Base-by-base conservation (phyloP, 1,140 invertebrate genomes). In the Teleopsis dalmanni region DNA sequence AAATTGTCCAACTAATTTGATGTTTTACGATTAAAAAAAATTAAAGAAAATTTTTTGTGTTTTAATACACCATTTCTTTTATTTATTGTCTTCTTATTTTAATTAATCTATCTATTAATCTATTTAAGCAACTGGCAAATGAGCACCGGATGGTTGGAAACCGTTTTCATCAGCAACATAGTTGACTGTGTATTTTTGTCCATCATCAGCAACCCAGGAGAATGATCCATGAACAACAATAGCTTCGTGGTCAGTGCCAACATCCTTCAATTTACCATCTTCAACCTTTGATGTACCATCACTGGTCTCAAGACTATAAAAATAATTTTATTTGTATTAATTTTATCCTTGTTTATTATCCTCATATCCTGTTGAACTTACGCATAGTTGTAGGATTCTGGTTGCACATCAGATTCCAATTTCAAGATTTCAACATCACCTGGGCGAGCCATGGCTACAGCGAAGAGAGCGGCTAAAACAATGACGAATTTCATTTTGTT, bases 141-240 rank as follows among this genome's bases (percentile, higher is more conserved):
- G 80, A 11, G 71, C 77, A 14, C 80, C 81, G 51, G 74, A 54
- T 3, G 84, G 81, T 46, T 80, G 80, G 74, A 83, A 86, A 16
- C 84, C 84, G 48, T 82, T 81, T 60, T 85, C 82, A 60, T 84
- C 81, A 23, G 83, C 82, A 23, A 76, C 65, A 66, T 81, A 85
- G 21, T 69, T 78, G 18, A 84, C 70, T 2, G 74, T 73, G 50
- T 79, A 75, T 7, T 75, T 72, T 16, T 73, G 73, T 16, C 82
- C 82, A 80, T 22, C 75, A 73, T 81, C 78, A 14, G 78, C 79
- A 21, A 76, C 76, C 73, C 84, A 86, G 25, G 71, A 70, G 65
- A 77, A 81, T 6, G 75, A 76, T 3, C 82, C 82, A 53, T 79
- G 73, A 5, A 75, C 76, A 18, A 78, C 76, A 50, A 77, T 62